These are phyloP conservation scores for Corella eumyota DNA, from an alignment of 23 tunicate genomes.

Conservation along the genomic window DNA sequence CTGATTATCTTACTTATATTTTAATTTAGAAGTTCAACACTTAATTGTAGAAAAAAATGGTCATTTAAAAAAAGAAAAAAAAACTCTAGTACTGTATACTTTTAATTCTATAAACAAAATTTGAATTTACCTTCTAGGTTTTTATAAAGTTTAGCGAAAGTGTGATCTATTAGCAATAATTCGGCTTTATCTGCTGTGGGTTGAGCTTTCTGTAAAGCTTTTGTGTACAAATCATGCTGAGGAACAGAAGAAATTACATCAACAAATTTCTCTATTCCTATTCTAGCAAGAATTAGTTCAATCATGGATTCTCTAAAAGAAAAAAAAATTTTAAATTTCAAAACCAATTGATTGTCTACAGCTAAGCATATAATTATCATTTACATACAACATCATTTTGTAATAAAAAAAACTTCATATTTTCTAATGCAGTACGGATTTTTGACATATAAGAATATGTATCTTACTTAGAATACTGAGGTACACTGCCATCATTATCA, in stretches of 20 bases:
- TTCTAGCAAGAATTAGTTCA: slow-evolving; percentile 62
- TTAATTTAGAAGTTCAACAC: too few relatives aligned
- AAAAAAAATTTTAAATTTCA: neutral
- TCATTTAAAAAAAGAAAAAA: too few relatives aligned
- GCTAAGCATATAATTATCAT: too few relatives aligned
- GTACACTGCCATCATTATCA: slow-evolving; percentile 78
- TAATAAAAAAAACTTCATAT: too few relatives aligned
- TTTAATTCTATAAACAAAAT: too few relatives aligned
- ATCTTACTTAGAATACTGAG: slow-evolving; percentile 61
- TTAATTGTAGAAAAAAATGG: too few relatives aligned
- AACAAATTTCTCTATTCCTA: slow-evolving; percentile 70
- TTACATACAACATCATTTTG: too few relatives aligned
- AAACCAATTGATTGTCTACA: too few relatives aligned
- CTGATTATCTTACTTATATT: too few relatives aligned
- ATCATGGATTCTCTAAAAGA: slow-evolving; percentile 49
- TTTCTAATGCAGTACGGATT: too few relatives aligned
- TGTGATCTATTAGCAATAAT: slow-evolving; percentile 50
- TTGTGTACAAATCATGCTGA: slow-evolving; percentile 71
- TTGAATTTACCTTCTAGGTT: slow-evolving; percentile 43
- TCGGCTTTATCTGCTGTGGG: slow-evolving; percentile 42
- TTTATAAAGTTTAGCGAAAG: slow-evolving; percentile 69
- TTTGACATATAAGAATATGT: neutral
- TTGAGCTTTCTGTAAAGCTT: slow-evolving; percentile 76
- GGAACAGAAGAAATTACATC: slow-evolving; percentile 44
- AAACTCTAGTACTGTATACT: too few relatives aligned